phyloP scores from a whole-genome alignment of 2,113 vertebrate species.

The Coreoperca whiteheadi region DNA sequence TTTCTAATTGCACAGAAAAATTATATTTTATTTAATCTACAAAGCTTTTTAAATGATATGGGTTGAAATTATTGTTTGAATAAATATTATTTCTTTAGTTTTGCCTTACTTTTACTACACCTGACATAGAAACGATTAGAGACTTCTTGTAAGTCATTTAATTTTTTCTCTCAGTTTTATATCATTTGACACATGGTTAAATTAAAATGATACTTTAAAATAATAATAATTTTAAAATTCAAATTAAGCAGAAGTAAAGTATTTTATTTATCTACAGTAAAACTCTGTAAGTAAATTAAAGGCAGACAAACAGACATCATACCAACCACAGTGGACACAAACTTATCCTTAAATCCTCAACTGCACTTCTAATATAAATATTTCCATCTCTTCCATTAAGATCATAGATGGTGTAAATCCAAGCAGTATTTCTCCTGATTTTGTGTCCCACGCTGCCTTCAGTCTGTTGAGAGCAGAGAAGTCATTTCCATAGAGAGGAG shows the following conservation, averaged over 20 bases:
- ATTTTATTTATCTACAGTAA: not conserved
- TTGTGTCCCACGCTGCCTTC: not conserved
- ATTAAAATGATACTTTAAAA: not conserved
- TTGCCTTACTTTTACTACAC: not conserved
- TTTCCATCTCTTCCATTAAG: too few relatives aligned
- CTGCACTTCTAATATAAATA: too few relatives aligned
- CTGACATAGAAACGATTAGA: too few relatives aligned
- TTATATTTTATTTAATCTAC: not conserved
- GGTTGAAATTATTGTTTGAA: not conserved
- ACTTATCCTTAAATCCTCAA: too few relatives aligned
- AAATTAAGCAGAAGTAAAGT: not conserved
- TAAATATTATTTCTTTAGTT: not conserved
- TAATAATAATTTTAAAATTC: not conserved
- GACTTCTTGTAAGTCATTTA: too few relatives aligned
- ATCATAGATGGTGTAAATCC: not conserved
- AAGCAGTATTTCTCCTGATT: not conserved
- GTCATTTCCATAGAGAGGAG: too few relatives aligned
- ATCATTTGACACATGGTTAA: too few relatives aligned
- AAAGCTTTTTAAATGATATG: not conserved
- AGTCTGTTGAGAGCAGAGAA: not conserved
- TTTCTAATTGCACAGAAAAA: conserved; percentile 33
- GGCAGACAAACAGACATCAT: too few relatives aligned
- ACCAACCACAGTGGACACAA: too few relatives aligned
- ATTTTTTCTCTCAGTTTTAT: too few relatives aligned
- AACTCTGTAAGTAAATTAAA: not conserved